Percentiles rank a stretch among this genome's conserved stretches.
Conservation (phyloP, 1,140 invertebrate genomes). For the Notospermus geniculatus region DNA sequence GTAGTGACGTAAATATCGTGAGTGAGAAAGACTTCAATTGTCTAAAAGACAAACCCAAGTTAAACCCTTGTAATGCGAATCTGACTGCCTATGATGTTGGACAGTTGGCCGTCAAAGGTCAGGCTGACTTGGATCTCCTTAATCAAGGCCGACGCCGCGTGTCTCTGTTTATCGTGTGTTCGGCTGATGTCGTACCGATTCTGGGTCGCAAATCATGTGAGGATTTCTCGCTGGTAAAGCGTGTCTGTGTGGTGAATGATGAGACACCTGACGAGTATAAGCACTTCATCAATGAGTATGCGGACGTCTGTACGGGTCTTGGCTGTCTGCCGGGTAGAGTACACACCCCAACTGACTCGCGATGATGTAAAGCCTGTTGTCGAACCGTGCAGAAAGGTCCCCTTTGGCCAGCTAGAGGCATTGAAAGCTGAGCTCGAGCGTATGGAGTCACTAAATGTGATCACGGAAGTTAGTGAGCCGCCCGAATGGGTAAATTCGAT, state of each 20-base stretch:
- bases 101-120: no score
- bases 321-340: constrained; percentile 23
- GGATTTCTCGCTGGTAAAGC: not conserved
- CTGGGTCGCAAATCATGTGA: not conserved
- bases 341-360: constrained; percentile 32
- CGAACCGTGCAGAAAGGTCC: constrained; percentile 32
- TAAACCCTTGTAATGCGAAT: no score
- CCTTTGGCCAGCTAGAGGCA: constrained; percentile 32
- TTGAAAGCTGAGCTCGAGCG: constrained; percentile 21
- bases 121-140: no score
- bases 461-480: constrained; percentile 34
- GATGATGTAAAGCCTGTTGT: not conserved
- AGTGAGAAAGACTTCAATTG: no score
- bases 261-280: not conserved
- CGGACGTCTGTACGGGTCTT: constrained; percentile 23
- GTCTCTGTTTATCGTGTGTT: no score
- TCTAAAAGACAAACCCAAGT: no score
- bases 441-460: constrained; percentile 24
- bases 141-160: no score
- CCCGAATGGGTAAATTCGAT: constrained; percentile 57
- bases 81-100: no score
- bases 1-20: no score
- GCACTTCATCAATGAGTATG: constrained; percentile 12
- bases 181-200: no score
- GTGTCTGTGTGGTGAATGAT: not conserved